Evolutionary conservation across 2,888 invertebrate species (phyloP).

Genomic region (Hemicrepidius hirtus): DNA sequence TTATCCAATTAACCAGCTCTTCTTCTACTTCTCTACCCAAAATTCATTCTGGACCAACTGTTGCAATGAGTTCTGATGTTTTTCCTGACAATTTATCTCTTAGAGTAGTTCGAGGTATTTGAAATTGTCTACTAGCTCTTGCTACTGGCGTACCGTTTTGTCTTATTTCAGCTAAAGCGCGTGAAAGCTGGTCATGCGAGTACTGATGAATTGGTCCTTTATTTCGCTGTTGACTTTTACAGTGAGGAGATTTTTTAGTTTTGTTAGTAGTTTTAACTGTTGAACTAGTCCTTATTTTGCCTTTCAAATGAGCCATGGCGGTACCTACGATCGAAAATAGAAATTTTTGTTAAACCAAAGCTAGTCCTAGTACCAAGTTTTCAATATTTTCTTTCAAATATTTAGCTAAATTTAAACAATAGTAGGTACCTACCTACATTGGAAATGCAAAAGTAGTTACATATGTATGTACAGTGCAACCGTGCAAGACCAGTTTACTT

Average conservation of each 20-base stretch:
- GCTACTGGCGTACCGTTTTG: conserved; percentile 11
- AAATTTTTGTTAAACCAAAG: too few relatives aligned
- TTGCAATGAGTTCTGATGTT: too few relatives aligned
- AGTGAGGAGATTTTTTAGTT: background rate
- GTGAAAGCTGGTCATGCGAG: background rate
- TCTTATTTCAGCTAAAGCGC: conserved; percentile 1
- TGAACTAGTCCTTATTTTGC: too few relatives aligned
- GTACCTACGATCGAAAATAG: too few relatives aligned
- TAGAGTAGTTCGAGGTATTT: conserved; percentile 21
- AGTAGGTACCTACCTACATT: too few relatives aligned
- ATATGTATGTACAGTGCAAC: too few relatives aligned
- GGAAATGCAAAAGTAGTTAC: too few relatives aligned
- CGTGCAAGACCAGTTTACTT: too few relatives aligned
- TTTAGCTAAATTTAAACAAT: too few relatives aligned
- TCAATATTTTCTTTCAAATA: background rate
- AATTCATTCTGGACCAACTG: conserved; percentile 8
- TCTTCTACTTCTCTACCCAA: conserved; percentile 8
- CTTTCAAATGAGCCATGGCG: too few relatives aligned
- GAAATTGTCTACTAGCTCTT: conserved; percentile 7
- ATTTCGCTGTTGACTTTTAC: background rate
- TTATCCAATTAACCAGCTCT: conserved; percentile 22
- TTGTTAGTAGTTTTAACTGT: too few relatives aligned
- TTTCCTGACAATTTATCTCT: conserved; percentile 7
- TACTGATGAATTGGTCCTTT: conserved; percentile 14
- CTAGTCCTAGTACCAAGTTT: too few relatives aligned